Evolutionary conservation across 2,113 vertebrate genomes (phyloP), one percentile per base, ranked within the genome.

Genomic region (Panthera tigris): DNA sequence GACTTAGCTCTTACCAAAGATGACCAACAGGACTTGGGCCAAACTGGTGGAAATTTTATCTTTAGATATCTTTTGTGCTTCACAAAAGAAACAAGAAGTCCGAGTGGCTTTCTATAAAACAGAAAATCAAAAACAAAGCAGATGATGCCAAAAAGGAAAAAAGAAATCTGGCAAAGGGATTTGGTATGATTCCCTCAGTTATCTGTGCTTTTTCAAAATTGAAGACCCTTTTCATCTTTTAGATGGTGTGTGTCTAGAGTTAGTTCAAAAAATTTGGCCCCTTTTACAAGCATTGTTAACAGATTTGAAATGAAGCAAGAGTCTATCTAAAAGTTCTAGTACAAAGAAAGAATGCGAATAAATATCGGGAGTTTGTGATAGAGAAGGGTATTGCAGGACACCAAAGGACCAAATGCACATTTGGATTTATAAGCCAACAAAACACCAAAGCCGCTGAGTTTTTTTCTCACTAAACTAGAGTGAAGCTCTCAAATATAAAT

Each of bases 241-340:
- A 82, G 50, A 88, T 87, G 21, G 9, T 87, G 7, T 85, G 2
- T 88, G 52, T 80, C 73, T 93, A 76, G 19, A 82, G 33, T 90
- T 87, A 68, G 63, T 80, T 14, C 19, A 1, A 25, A 87, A 91
- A 90, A 45, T 9, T 8, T 80, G 89, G 39, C 21, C n/a, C 39
- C 41, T 97, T 90, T 97, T 82, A 82, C 19, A 91, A 79, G 55
- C 76, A 73, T 27, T 55, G 18, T 45, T 94, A 82, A 89, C 65
- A 92, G 85, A 86, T 73, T 68, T 87, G 57, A 90, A 95, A 95
- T 68, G 82, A 76, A 96, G n/a, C 78, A 91, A 63, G 50, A 57
- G 29, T 57, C 63, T 81, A 9, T 48, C 52, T 80, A 45, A 79
- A 89, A 74, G 61, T 33, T 89, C 45, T 81, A 94, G 57, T 55